These are phyloP conservation scores for Aphodius sticticus DNA, from an alignment of 2,888 invertebrate genomes.

Conservation along the genomic window DNA sequence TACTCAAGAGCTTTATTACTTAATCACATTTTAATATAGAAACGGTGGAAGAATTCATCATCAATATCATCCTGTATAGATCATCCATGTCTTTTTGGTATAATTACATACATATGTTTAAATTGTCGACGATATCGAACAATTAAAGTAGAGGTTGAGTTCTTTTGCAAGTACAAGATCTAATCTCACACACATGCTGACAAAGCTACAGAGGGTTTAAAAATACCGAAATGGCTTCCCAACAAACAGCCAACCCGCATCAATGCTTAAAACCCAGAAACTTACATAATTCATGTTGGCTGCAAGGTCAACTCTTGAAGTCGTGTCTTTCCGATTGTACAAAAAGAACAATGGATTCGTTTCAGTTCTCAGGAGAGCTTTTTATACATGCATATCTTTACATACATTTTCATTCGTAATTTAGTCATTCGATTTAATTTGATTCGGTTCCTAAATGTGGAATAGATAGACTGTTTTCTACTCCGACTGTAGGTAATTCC, in stretches of 20 bases:
- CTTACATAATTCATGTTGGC: constrained; percentile 4
- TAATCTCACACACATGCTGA: neutral
- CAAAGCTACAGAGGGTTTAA: neutral
- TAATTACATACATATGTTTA: too few species aligned
- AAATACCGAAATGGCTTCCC: neutral
- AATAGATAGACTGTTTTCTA: neutral
- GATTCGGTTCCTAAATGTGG: neutral
- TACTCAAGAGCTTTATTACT: too few species aligned
- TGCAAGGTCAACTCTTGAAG: neutral
- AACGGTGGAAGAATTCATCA: too few species aligned
- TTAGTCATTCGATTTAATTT: neutral
- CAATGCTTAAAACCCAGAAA: neutral
- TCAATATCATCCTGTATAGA: too few species aligned
- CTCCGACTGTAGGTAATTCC: neutral
- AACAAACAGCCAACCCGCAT: neutral
- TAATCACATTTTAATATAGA: too few species aligned
- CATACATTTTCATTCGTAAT: constrained; percentile 4
- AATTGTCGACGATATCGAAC: too few species aligned
- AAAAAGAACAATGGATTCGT: constrained; percentile 4
- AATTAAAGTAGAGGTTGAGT: too few species aligned
- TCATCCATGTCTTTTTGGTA: too few species aligned
- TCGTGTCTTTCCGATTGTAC: neutral
- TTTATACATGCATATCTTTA: neutral
- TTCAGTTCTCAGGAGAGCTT: constrained; percentile 4
- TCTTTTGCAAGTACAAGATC: neutral